These are phyloP conservation scores for Epinotia ramella DNA, from an alignment of 2,888 invertebrate species.

Conservation along the genomic window DNA sequence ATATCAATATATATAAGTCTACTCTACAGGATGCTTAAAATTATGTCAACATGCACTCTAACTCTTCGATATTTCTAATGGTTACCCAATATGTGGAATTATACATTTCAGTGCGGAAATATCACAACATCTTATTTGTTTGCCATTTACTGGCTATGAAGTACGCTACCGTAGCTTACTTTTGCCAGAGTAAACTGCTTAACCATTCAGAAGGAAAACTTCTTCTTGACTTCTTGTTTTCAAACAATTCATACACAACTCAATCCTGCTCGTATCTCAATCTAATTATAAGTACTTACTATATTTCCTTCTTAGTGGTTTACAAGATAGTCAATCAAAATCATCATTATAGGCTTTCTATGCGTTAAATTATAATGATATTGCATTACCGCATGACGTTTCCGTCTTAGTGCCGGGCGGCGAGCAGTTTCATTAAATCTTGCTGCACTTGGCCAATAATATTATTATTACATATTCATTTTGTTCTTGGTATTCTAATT, in stretches of 20 bases:
- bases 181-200: too few species aligned
- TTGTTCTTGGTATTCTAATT: conserved; percentile 5
- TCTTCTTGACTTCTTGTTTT: too few species aligned
- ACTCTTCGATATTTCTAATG: too few species aligned
- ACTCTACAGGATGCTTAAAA: too few species aligned
- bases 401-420: conserved; percentile 23
- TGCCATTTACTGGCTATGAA: too few species aligned
- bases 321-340: conserved; percentile 36
- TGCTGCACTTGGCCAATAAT: conserved; percentile 32
- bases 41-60: too few species aligned
- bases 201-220: background rate
- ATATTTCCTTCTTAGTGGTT: conserved; percentile 22
- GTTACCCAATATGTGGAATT: too few species aligned
- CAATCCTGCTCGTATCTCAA: background rate
- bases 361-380: conserved; percentile 32
- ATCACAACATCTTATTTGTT: too few species aligned
- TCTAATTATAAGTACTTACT: conserved; percentile 8
- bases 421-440: conserved; percentile 28
- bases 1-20: too few species aligned
- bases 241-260: conserved; percentile 2
- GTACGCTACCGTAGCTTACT: too few species aligned
- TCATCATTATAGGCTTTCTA: conserved; percentile 34
- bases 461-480: conserved; percentile 21
- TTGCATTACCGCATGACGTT: conserved; percentile 31
- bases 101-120: too few species aligned